Evolutionary conservation across 2,797 vertebrate species (phyloP), one percentile per base, ranked within the genome.

Genomic region (Valencia hispanica): DNA sequence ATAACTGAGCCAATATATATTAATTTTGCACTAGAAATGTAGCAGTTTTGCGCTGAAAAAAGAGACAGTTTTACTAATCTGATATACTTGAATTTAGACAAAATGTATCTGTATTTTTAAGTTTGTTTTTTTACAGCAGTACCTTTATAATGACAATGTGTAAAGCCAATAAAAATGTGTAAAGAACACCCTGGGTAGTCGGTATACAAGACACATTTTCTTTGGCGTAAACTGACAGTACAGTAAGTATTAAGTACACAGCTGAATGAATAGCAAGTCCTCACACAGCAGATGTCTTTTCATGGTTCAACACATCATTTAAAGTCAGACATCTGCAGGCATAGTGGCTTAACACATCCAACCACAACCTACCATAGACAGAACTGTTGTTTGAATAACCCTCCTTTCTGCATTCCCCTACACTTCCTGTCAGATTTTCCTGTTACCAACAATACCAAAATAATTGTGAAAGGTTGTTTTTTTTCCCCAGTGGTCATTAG

Each of bases 261-360:
- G 36, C 36, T 66, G 18, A 41, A 66, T n/a, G n/a, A 39, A 65
- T 22, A 32, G 20, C 22, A 8, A 20, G 17, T 36, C 59, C 7
- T 22, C 4, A 20, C 32, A 63, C 18, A 22, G 32, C 20, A 10
- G 34, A 0, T 0, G 18, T 41, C 41, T 3, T 20, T n/a, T 27
- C 10, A 59, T 41, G 55, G 11, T 72, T 7, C 1, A 50, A 10
- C 11, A 32, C 17, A 32, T 6, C n/a, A 3, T 47, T 76, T 18
- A 53, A 34, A n/a, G 39, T 66, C 36, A 41, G 11, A 41, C 43
- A 18, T 27, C 43, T 36, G 6, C 18, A 17, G 34, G 2, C 25
- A 1, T 34, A 9, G 27, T 15, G 15, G 50, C 27, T 0, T 18
- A 9, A 50, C 34, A n/a, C 5, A 8, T 50, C n/a, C 11, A 36